A percentile compares a stretch with the other conserved stretches of the same genome.
phyloP scores from a whole-genome alignment of 2,113 vertebrate genomes.

The Microcebus tavaratra region DNA sequence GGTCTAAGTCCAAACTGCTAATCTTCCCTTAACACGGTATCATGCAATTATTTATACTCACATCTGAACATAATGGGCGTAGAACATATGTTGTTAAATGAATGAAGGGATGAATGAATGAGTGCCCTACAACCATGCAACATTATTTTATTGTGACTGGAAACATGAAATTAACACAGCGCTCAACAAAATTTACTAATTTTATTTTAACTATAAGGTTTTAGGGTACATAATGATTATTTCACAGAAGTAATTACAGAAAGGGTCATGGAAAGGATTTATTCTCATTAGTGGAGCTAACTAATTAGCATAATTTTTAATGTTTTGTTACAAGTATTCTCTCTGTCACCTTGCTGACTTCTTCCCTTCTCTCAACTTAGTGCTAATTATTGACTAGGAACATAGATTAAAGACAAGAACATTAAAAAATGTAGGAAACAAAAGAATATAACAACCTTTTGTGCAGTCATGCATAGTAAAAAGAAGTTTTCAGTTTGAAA shows the following conservation, averaged over 20 bases:
- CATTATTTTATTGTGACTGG: neutral
- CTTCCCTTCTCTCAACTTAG: neutral
- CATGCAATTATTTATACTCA: neutral
- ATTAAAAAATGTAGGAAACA: neutral
- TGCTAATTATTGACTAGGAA: neutral
- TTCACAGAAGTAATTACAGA: neutral
- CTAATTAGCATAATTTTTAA: neutral
- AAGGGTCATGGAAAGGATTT: neutral
- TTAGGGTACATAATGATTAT: neutral
- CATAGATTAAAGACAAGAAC: neutral
- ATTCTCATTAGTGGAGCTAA: neutral
- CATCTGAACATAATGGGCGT: neutral
- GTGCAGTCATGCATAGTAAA: neutral
- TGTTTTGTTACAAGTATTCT: conserved; percentile 28
- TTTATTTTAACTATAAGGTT: neutral
- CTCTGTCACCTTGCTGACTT: neutral
- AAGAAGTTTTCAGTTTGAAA: neutral
- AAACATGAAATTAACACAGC: neutral
- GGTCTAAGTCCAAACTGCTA: neutral
- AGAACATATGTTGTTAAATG: neutral
- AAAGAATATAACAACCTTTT: neutral
- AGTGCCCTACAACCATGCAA: neutral
- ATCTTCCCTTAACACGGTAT: neutral
- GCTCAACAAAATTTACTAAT: neutral
- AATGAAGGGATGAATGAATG: neutral